Base-by-base conservation (phyloP, 2,888 invertebrate species). In the Drosophila trichaetosa region DNA sequence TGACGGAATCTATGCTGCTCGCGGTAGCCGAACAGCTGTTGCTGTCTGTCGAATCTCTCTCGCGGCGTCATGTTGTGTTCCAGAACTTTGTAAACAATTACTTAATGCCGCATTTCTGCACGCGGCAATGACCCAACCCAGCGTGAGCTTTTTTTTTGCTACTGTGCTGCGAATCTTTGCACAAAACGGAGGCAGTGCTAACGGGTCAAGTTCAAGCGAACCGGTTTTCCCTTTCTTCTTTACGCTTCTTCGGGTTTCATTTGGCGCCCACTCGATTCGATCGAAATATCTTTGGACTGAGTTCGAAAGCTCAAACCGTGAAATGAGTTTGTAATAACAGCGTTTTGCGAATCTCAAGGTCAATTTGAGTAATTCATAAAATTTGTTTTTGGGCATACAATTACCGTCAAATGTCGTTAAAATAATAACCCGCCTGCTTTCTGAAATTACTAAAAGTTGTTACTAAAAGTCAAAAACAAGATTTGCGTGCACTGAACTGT, bases 131-230 rank as follows among this genome's bases (percentile, higher is more conserved):
- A 34, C 63, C 5, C 46, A 10, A 29, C 36, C 8, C 16, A 46
- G 11, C 36, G 36, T 36, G 2, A 24, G 18, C 8, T 46, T 46
- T 34, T 24, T 21, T 54, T n/a, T 13, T 40, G 34, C 33, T 2
- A 29, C 8, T 18, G 18, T 48, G 21, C 16, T 54, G 42, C 60
- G 42, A 76, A 77, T 67, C 34, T 24, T 18, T 40, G 49, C 24
- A 18, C 11, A 59, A 61, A 60, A 40, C 34, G 24, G 4, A 49
- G 31, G 48, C 54, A 21, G n/a, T 27, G 58, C 56, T 63, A 66
- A 58, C 83, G 60, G 74, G 80, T 81, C 80, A 81, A 81, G 80
- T 81, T 81, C 85, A 81, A 64, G 34, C 48, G 21, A 82, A 82
- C 83, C 67, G 83, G 79, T 82, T 63, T 24, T 54, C 65, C 24